A percentile compares a stretch with the other conserved stretches of the same genome.
Conservation (phyloP, 2,797 vertebrate genomes). For the Podarcis lilfordi region DNA sequence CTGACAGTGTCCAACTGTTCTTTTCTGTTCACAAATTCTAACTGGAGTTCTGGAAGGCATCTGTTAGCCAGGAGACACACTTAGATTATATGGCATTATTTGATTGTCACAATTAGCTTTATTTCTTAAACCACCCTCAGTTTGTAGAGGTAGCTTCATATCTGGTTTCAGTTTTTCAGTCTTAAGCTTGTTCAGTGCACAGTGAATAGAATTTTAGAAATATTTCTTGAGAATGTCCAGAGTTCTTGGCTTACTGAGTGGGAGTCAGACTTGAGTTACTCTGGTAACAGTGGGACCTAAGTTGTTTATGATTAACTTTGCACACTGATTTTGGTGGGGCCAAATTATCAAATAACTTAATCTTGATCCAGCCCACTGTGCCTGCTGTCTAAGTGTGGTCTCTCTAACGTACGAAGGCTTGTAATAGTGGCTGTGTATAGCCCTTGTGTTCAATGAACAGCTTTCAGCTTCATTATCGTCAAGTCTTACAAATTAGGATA, state of each 20-base stretch:
- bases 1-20: background rate
- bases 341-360: background rate
- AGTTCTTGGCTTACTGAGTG: background rate
- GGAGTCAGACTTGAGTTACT: background rate
- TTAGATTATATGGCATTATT: background rate
- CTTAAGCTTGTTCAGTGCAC: background rate
- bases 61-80: background rate
- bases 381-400: background rate
- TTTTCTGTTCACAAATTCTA: background rate
- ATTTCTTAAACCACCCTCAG: background rate
- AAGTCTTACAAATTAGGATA: constrained; percentile 7
- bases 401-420: constrained; percentile 1
- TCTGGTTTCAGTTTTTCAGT: background rate
- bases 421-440: background rate
- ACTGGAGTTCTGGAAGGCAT: background rate
- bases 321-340: background rate
- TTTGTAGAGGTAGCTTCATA: background rate
- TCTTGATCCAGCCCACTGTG: background rate
- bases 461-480: background rate
- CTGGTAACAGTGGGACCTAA: background rate
- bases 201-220: background rate
- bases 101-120: background rate
- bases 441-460: background rate
- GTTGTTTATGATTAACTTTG: background rate
- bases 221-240: background rate